phyloP scores from a whole-genome alignment of 2,888 invertebrate species.

The Resseliella maxima region DNA sequence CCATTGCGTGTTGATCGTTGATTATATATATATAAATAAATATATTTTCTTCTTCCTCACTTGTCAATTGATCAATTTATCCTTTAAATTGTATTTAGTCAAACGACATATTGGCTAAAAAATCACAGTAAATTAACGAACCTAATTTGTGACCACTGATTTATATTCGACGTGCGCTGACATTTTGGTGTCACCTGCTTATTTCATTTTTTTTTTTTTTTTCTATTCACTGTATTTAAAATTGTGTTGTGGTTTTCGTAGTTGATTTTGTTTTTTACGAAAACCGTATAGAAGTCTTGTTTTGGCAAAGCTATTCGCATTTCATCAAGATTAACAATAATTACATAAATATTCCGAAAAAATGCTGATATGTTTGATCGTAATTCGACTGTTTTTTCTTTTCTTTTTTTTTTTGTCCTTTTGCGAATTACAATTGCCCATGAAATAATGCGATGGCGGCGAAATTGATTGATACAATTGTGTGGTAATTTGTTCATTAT shows the following conservation, averaged over 20 bases:
- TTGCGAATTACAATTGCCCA: too few species aligned
- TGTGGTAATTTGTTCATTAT: neutral
- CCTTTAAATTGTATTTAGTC: conserved; percentile 11
- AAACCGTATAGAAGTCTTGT: neutral
- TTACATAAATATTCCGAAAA: neutral
- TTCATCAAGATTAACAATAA: neutral
- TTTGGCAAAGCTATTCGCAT: neutral
- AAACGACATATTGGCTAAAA: conserved; percentile 33
- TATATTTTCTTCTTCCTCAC: neutral
- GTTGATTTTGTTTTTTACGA: neutral
- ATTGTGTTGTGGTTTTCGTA: conserved; percentile 5
- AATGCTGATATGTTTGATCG: neutral
- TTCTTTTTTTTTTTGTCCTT: too few species aligned
- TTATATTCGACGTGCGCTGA: conserved; percentile 13
- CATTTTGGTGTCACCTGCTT: conserved; percentile 12
- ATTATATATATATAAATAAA: neutral
- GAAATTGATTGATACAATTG: neutral
- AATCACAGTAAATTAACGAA: conserved; percentile 37
- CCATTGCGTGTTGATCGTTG: neutral
- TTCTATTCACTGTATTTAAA: neutral
- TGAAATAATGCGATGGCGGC: too few species aligned
- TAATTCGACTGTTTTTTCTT: too few species aligned
- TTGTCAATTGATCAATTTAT: conserved; percentile 23
- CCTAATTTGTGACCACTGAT: neutral
- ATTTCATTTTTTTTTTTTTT: neutral